These are phyloP conservation scores for Salvelinus alpinus DNA, from an alignment of 2,113 vertebrate species.

Conservation along the genomic window DNA sequence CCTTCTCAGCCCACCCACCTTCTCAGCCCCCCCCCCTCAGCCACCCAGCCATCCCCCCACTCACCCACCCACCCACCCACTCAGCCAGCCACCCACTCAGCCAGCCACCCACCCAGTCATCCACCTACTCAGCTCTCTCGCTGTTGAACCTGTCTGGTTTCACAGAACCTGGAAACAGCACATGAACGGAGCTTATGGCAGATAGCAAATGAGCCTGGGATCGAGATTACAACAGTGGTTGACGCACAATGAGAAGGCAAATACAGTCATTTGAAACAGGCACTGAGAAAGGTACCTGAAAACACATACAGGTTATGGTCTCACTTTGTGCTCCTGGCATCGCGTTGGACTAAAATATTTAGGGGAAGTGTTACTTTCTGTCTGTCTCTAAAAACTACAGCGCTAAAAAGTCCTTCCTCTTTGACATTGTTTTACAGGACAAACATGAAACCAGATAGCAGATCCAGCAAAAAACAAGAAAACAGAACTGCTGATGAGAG, in stretches of 20 bases:
- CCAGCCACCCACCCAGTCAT: too few relatives aligned
- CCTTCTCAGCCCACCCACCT: too few relatives aligned
- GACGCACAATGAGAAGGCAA: slow-evolving; percentile 14
- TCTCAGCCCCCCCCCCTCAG: too few relatives aligned
- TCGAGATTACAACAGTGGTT: too few relatives aligned
- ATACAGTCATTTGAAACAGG: background rate
- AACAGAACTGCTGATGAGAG: slow-evolving; percentile 16
- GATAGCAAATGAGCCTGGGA: too few relatives aligned
- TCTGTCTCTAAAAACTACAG: slow-evolving; percentile 1
- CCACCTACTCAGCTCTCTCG: too few relatives aligned
- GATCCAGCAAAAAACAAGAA: background rate
- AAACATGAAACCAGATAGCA: slow-evolving; percentile 12
- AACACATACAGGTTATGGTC: background rate
- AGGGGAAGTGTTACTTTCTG: background rate
- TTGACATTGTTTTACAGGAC: background rate
- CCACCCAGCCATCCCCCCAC: too few relatives aligned
- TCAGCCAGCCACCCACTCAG: too few relatives aligned
- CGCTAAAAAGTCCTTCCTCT: background rate
- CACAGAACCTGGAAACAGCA: too few relatives aligned
- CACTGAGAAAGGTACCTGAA: background rate
- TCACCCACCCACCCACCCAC: too few relatives aligned
- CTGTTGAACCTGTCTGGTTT: too few relatives aligned
- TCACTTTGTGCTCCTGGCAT: background rate
- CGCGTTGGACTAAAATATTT: background rate
- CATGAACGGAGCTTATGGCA: too few relatives aligned